Percentiles rank a stretch among this genome's conserved stretches.
Conservation (phyloP, 2,113 vertebrate genomes). For the Myotis lucifugus region DNA sequence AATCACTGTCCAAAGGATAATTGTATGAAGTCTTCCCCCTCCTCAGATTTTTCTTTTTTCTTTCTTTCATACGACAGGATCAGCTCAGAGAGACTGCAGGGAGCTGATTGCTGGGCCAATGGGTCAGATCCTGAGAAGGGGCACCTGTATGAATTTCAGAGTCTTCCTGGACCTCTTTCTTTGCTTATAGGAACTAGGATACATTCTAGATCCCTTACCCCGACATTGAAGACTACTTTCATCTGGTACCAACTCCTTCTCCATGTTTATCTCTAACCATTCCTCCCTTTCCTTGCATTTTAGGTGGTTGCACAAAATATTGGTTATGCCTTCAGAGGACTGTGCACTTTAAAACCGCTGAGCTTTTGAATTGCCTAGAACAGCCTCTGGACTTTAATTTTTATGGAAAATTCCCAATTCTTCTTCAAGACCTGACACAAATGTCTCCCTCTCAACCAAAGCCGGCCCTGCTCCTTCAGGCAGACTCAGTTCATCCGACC, state of each 20-base stretch:
- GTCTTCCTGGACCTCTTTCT: background rate
- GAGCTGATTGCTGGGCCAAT: background rate
- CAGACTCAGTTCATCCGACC: background rate
- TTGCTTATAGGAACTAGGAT: background rate
- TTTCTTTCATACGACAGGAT: background rate
- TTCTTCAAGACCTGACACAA: background rate
- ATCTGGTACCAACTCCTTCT: background rate
- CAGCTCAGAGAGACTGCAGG: background rate
- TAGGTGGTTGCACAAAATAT: background rate
- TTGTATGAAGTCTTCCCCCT: slow-evolving; percentile 40
- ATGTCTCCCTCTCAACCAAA: background rate
- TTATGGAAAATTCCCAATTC: background rate
- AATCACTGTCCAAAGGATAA: slow-evolving; percentile 29
- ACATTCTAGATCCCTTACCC: background rate
- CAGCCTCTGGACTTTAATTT: background rate
- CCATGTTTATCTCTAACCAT: background rate
- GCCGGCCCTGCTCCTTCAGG: background rate
- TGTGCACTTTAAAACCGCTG: background rate
- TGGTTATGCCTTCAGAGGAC: background rate
- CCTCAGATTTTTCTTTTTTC: background rate
- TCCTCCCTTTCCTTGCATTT: background rate
- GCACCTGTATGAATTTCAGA: background rate
- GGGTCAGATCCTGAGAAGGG: background rate
- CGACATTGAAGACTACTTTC: background rate
- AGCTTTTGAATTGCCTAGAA: background rate